phyloP scores from a whole-genome alignment of 2,888 invertebrate genomes.

The Therioaphis trifolii region DNA sequence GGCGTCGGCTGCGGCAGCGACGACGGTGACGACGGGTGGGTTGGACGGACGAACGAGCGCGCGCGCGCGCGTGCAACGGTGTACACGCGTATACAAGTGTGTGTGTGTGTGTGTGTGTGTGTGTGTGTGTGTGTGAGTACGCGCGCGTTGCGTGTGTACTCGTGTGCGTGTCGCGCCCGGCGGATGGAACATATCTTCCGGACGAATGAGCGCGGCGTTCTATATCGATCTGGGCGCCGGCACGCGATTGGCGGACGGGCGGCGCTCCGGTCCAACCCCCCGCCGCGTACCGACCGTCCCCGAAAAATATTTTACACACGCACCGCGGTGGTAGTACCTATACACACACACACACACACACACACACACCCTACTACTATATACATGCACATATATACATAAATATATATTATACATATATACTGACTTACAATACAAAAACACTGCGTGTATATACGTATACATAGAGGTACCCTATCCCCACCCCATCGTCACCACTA shows the following conservation, averaged over 20 bases:
- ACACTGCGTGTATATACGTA: background rate
- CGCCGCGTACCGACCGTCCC: constrained; percentile 37
- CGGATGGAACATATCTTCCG: constrained; percentile 63
- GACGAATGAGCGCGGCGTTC: constrained; percentile 63
- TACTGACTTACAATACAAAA: background rate
- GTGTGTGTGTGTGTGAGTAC: background rate
- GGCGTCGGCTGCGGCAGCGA: background rate
- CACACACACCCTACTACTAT: too few relatives aligned
- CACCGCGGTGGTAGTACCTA: background rate
- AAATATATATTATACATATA: background rate
- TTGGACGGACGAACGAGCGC: background rate
- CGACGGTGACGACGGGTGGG: background rate
- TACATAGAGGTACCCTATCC: background rate
- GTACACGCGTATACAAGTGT: background rate
- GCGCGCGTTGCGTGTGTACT: background rate
- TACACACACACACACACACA: too few relatives aligned
- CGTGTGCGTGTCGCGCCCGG: constrained; percentile 38
- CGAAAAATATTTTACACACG: constrained; percentile 41
- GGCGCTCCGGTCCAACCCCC: constrained; percentile 55
- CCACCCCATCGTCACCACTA: background rate
- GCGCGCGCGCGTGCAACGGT: background rate
- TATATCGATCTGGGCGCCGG: constrained; percentile 63
- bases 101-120: background rate
- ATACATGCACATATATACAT: background rate
- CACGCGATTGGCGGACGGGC: constrained; percentile 63